A percentile compares a stretch with the other conserved stretches of the same genome.
Evolutionary conservation across 2,113 vertebrate species (phyloP).

Genomic region (Takifugu flavidus): DNA sequence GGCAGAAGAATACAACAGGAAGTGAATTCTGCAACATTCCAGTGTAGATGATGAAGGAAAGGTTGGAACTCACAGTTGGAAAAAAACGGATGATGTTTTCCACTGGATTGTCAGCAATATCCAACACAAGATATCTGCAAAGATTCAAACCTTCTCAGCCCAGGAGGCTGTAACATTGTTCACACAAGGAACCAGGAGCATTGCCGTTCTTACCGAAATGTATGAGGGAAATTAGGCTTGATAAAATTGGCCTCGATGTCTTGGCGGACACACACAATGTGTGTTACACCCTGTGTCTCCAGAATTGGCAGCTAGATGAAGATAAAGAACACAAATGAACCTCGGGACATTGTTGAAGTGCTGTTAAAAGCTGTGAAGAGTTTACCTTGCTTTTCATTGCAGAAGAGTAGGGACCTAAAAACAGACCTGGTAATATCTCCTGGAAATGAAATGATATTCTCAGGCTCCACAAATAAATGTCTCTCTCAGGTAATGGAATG

Average conservation of each 20-base stretch:
- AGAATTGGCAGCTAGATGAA: constrained; percentile 84
- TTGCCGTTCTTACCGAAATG: constrained; percentile 85
- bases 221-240: constrained; percentile 96
- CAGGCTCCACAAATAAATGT: not conserved
- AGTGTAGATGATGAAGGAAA: not conserved
- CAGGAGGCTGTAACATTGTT: not conserved
- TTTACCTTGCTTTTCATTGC: constrained; percentile 99
- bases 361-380: constrained; percentile 1
- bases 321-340: not conserved
- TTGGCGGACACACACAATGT: constrained; percentile 96
- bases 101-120: constrained; percentile 98
- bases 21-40: not conserved
- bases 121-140: constrained; percentile 95
- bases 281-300: constrained; percentile 94
- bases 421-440: constrained; percentile 97
- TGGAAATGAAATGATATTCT: constrained; percentile 52
- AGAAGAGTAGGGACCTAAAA: constrained; percentile 97
- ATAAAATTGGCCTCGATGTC: constrained; percentile 99
- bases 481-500: no score
- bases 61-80: constrained; percentile 83
- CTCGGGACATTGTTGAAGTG: not conserved
- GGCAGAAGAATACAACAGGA: not conserved
- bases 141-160: constrained; percentile 8
- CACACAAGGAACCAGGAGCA: not conserved
- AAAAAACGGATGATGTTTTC: constrained; percentile 99